Conservation (phyloP, 2,797 vertebrate genomes). For the Acrocephalus scirpaceus region DNA sequence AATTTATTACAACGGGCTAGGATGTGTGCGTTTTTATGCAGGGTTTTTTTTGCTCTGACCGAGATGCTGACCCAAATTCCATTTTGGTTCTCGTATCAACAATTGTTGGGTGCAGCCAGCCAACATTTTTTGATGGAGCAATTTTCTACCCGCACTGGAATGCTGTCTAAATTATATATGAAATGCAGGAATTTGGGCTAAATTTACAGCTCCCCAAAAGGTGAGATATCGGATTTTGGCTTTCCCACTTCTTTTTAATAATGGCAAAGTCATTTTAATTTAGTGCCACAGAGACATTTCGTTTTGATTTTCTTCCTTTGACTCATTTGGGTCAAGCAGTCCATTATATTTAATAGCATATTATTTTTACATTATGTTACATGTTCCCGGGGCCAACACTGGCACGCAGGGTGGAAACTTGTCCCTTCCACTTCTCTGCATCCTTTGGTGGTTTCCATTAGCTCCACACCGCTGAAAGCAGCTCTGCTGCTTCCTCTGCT, state of each 20-base stretch:
- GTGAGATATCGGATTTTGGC: slow-evolving; percentile 20
- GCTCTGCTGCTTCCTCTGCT: not conserved
- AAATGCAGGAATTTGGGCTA: slow-evolving; percentile 4
- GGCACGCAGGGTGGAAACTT: slow-evolving; percentile 40
- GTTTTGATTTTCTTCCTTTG: slow-evolving; percentile 57
- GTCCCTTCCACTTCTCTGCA: slow-evolving; percentile 38
- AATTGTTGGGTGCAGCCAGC: not conserved
- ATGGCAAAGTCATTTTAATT: slow-evolving; percentile 8
- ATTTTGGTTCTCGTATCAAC: not conserved
- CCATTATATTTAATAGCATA: slow-evolving; percentile 42
- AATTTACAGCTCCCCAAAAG: slow-evolving; percentile 30
- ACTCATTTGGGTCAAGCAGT: slow-evolving; percentile 52
- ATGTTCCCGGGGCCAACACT: slow-evolving; percentile 3
- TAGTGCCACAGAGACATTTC: not conserved
- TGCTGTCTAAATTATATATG: not conserved
- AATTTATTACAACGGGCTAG: not conserved
- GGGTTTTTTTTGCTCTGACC: not conserved
- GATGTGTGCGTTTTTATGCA: not conserved
- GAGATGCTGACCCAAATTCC: not conserved
- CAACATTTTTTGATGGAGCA: not conserved
- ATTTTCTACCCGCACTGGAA: not conserved
- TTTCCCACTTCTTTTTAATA: slow-evolving; percentile 21
- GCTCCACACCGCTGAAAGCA: not conserved
- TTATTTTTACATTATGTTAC: slow-evolving; percentile 65
- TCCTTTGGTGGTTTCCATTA: slow-evolving; percentile 37